Conservation (phyloP, 2,888 invertebrate genomes). For the Drosophila hamatofila region DNA sequence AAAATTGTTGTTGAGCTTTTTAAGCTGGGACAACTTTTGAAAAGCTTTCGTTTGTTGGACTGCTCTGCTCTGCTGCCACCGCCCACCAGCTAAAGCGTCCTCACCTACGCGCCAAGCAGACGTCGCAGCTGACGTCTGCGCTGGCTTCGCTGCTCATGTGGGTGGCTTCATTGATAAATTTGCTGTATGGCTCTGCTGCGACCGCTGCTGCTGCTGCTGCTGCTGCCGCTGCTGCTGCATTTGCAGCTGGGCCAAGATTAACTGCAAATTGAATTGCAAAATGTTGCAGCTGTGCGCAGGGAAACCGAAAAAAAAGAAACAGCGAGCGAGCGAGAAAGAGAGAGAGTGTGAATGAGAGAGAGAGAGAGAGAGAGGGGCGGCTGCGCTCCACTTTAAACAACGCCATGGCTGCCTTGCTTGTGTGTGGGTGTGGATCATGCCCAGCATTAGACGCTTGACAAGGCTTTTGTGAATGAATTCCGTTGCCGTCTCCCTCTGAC, state of each 20-base stretch:
- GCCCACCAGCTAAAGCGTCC: slow-evolving; percentile 41
- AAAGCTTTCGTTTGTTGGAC: slow-evolving; percentile 23
- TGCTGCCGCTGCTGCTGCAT: slow-evolving; percentile 24
- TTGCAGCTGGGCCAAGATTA: slow-evolving; percentile 61
- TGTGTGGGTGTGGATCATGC: slow-evolving; percentile 69
- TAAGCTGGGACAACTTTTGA: slow-evolving; percentile 21
- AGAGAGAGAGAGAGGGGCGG: slow-evolving; percentile 7
- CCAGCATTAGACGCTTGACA: slow-evolving; percentile 57
- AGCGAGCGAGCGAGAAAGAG: slow-evolving; percentile 9
- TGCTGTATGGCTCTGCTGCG: slow-evolving; percentile 20
- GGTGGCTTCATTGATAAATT: slow-evolving; percentile 84
- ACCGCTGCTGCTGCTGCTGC: slow-evolving; percentile 1
- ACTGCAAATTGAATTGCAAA: slow-evolving; percentile 82
- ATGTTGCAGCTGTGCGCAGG: slow-evolving; percentile 76
- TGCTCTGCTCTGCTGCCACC: slow-evolving; percentile 12
- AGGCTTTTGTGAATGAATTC: slow-evolving; percentile 74
- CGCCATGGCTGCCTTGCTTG: slow-evolving; percentile 38
- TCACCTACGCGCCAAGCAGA: slow-evolving; percentile 37
- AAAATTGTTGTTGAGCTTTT: slow-evolving; percentile 36
- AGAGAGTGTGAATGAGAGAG: background rate
- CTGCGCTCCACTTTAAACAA: slow-evolving; percentile 72
- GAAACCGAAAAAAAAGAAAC: background rate
- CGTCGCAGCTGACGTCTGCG: slow-evolving; percentile 44
- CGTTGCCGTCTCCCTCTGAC: slow-evolving; percentile 41
- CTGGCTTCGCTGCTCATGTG: slow-evolving; percentile 60